Evolutionary conservation across 2,888 invertebrate genomes (phyloP).

Genomic region (Andrena minutula): DNA sequence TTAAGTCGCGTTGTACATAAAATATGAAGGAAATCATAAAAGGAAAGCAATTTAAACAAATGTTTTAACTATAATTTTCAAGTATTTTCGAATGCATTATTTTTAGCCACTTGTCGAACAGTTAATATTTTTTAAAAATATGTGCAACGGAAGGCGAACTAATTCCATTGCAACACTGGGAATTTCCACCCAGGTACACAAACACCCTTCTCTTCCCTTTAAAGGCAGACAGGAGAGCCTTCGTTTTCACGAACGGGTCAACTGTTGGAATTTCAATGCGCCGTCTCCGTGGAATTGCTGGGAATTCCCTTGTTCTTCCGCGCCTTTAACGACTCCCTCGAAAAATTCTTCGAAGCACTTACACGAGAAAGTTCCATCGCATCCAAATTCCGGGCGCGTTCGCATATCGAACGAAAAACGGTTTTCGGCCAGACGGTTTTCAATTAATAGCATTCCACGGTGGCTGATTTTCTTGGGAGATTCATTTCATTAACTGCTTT

Average conservation of each 20-base stretch:
- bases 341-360: conserved; percentile 27
- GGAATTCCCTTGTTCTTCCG: conserved; percentile 20
- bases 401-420: conserved; percentile 5
- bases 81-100: neutral
- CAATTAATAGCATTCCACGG: neutral
- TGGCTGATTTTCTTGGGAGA: neutral
- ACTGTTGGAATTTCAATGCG: conserved; percentile 26
- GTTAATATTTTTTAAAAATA: neutral
- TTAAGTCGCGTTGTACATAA: neutral
- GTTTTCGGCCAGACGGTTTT: no score
- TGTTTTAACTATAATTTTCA: neutral
- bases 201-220: neutral
- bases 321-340: conserved; percentile 20
- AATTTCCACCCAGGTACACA: neutral
- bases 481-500: neutral
- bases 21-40: no score
- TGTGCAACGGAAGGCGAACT: neutral
- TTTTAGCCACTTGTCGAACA: neutral
- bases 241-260: neutral
- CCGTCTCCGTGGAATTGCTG: conserved; percentile 2
- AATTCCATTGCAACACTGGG: neutral
- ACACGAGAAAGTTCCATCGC: neutral
- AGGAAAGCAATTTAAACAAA: neutral
- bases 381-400: conserved; percentile 23
- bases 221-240: neutral